A percentile compares a stretch with the other conserved stretches of the same genome.
Evolutionary conservation across 2,888 invertebrate genomes (phyloP).

Genomic region (Stenchaetothrips biformis): DNA sequence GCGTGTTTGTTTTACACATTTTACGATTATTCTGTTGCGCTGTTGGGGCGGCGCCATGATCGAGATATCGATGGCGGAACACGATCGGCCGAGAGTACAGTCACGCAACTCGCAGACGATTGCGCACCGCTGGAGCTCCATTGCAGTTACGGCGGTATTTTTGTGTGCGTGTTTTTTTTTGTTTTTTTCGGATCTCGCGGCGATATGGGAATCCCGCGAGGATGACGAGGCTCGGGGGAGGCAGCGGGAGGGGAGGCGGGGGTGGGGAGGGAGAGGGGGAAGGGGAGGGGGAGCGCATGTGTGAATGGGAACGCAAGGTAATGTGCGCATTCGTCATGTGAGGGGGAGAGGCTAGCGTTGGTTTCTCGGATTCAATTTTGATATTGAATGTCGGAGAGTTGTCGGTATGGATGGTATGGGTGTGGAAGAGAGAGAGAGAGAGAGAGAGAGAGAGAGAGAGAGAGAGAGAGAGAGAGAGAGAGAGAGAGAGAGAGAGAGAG

Average conservation of each 20-base stretch:
- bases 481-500: not conserved
- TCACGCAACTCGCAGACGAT: no score
- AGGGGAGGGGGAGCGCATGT: not conserved
- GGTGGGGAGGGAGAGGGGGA: not conserved
- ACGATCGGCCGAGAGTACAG: no score
- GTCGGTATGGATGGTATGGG: constrained; percentile 1
- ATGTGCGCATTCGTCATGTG: not conserved
- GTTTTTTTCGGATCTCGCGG: no score
- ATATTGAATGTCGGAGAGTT: constrained; percentile 13
- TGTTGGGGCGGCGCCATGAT: no score
- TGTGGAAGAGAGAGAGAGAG: not conserved
- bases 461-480: not conserved
- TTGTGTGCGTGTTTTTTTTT: no score
- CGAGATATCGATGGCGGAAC: no score
- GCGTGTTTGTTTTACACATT: no score
- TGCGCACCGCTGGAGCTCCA: no score
- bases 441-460: not conserved
- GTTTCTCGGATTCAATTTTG: constrained; percentile 21
- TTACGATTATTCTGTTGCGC: no score
- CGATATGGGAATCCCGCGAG: no score
- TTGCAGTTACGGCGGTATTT: no score
- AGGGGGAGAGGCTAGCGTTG: not conserved
- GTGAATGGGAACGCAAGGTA: not conserved
- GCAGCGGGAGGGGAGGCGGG: not conserved
- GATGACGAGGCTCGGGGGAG: not conserved